These are phyloP conservation scores for Folsomia candida DNA, from an alignment of 2,888 invertebrate genomes.

Conservation along the genomic window DNA sequence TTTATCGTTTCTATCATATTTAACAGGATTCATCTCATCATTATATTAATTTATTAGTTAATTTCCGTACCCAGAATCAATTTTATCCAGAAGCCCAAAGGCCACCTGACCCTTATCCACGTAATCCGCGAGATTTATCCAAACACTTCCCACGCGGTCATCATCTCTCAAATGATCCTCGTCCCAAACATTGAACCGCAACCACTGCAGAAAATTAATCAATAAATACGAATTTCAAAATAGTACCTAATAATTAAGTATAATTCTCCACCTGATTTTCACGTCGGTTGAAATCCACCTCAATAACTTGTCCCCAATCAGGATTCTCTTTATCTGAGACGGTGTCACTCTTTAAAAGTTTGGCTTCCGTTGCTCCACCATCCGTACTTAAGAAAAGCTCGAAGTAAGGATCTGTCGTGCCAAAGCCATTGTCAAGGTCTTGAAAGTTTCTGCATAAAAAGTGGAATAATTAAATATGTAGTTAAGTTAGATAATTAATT, in stretches of 20 bases:
- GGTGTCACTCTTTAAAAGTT: conserved; percentile 24
- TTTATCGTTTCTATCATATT: too few relatives aligned
- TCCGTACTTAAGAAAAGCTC: conserved; percentile 23
- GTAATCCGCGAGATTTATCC: conserved; percentile 35
- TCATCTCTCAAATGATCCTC: conserved; percentile 28
- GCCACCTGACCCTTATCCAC: conserved; percentile 34
- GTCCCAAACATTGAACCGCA: conserved; percentile 25
- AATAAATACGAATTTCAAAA: background rate
- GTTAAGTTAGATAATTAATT: background rate
- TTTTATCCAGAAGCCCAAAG: conserved; percentile 24
- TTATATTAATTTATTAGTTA: too few relatives aligned
- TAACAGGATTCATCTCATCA: too few relatives aligned
- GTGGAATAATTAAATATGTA: background rate
- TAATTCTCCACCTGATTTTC: conserved; percentile 38
- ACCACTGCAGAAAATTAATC: conserved; percentile 12
- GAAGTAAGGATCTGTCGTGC: conserved; percentile 32
- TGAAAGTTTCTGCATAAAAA: conserved; percentile 12
- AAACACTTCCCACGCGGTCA: conserved; percentile 34
- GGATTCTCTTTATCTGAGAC: conserved; percentile 35
- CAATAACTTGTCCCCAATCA: conserved; percentile 33
- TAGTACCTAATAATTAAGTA: too few relatives aligned
- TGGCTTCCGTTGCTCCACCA: conserved; percentile 19
- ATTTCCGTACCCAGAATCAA: too few relatives aligned
- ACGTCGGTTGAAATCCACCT: conserved; percentile 35
- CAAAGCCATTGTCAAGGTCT: conserved; percentile 24